Evolutionary conservation across 2,113 vertebrate species (phyloP), one percentile per base, ranked within the genome.

Genomic region (Marmota flaviventris): DNA sequence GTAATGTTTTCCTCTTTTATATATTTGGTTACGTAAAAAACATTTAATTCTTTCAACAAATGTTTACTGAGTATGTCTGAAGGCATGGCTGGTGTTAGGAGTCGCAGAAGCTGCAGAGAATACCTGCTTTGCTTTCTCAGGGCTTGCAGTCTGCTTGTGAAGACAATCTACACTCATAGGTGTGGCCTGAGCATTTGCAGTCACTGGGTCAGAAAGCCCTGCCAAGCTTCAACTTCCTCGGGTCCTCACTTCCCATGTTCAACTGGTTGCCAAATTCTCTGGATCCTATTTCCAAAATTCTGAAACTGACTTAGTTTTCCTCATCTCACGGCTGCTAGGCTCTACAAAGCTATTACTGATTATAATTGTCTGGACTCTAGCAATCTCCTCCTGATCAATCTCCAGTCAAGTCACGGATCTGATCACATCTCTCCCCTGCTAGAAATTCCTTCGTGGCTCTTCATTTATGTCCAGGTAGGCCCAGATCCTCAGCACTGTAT

Each of bases 141-240:
- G 29, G 14, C 7, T 73, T 78, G 25, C 20, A 8, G 32, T n/a
- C 45, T 70, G 39, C 45, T 53, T 0, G 1, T 79, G 70, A 84
- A 61, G 53, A 78, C 0, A 3, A 67, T 48, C 16, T 1, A 4
- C 9, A 2, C 2, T 20, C 0, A 0, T 2, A 32, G 65, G 51
- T 8, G 0, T 0, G 17, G 37, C 73, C 73, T 29, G 51, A 58
- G 22, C 3, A 0, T 18, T 29, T 18, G 6, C 67, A 27, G 39
- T 58, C 51, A 39, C 45, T 42, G 17, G 88, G n/a, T 48, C 17
- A 24, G 79, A 63, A 67, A 48, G 79, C 25, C 37, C 14, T 51
- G 39, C 48, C 11, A 32, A 1, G n/a, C 29, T 69, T 58, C 34
- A 37, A 7, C 84, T 65, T 58, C 3, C 1, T 18, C 4, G 2